These are phyloP conservation scores for Polietes domitor DNA, from an alignment of 2,888 invertebrate species.

Conservation along the genomic window DNA sequence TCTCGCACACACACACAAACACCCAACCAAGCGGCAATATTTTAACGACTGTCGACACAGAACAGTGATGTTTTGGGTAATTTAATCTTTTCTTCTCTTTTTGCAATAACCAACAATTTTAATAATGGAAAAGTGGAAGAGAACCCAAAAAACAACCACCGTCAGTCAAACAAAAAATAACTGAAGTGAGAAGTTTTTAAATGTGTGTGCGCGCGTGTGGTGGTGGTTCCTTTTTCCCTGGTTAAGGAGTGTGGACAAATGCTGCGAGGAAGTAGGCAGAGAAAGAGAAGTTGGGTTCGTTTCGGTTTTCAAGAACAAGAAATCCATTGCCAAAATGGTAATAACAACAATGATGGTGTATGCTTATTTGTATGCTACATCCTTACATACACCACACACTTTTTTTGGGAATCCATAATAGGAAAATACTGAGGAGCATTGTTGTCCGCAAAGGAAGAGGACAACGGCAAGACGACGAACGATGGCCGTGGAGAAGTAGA, in stretches of 20 bases:
- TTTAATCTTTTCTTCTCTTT: constrained; percentile 57
- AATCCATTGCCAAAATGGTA: constrained; percentile 31
- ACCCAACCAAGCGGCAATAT: constrained; percentile 37
- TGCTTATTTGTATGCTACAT: too few relatives aligned
- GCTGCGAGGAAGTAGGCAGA: background rate
- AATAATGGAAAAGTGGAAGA: background rate
- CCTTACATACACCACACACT: too few relatives aligned
- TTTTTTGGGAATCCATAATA: constrained; percentile 30
- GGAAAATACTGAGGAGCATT: constrained; percentile 30
- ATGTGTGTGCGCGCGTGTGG: background rate
- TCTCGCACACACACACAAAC: background rate
- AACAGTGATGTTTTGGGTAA: constrained; percentile 50
- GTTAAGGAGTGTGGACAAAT: background rate
- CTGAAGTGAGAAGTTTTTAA: background rate
- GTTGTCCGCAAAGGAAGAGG: constrained; percentile 13
- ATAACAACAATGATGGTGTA: constrained; percentile 41
- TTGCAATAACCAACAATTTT: constrained; percentile 49
- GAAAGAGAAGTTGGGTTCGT: background rate
- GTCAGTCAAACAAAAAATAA: constrained; percentile 2
- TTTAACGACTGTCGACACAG: constrained; percentile 34
- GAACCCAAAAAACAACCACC: constrained; percentile 51
- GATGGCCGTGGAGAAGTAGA: too few relatives aligned
- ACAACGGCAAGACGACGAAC: too few relatives aligned
- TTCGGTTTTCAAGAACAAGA: constrained; percentile 19
- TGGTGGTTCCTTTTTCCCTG: background rate